Base-by-base conservation (phyloP, 2,888 invertebrate species). In the Nipponacmea schrenckii region DNA sequence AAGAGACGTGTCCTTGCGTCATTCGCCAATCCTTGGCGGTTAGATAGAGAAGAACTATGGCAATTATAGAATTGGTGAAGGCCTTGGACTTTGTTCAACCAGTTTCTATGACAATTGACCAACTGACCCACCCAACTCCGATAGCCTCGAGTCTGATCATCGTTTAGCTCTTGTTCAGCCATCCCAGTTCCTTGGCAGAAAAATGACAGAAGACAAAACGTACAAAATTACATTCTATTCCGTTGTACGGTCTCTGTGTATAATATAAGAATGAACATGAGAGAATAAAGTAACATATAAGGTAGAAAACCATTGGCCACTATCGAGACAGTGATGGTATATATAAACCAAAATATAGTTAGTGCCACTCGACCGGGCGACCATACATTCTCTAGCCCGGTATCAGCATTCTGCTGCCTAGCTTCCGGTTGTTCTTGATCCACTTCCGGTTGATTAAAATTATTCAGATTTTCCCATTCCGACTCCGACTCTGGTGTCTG, bases 261-360 rank as follows among this genome's bases (percentile, higher is more conserved):
- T 56, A 56, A 56, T 20, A 80, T 69, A 10, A 80, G 68, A 15
- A 80, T 67, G 68, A 80, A 79, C 44, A 80, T 69, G 8, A 80
- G 72, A 12, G 77, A 79, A 39, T 78, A 77, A n/a, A 80, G 67
- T 44, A 78, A 62, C 77, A 80, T 74, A 46, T 79, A 80, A 1
- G 80, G 79, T 62, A 80, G 72, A 62, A 78, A 78, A 12, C 78
- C 72, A 70, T 78, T 76, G 27, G 78, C 79, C 20, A 79, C 69
- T 15, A 78, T 69, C 64, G 79, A 74, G 1, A 79, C 75, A 17
- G 76, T 73, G 62, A 79, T 62, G 0, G 79, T 78, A 66, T 80
- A 80, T 56, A 78, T 74, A 63, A 75, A 76, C 80, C 80, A 80
- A 26, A 80, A 72, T 14, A 78, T 24, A 67, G 78, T 77, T 72